These are phyloP conservation scores for Petaurus breviceps DNA, from an alignment of 2,113 vertebrate genomes.

Conservation along the genomic window DNA sequence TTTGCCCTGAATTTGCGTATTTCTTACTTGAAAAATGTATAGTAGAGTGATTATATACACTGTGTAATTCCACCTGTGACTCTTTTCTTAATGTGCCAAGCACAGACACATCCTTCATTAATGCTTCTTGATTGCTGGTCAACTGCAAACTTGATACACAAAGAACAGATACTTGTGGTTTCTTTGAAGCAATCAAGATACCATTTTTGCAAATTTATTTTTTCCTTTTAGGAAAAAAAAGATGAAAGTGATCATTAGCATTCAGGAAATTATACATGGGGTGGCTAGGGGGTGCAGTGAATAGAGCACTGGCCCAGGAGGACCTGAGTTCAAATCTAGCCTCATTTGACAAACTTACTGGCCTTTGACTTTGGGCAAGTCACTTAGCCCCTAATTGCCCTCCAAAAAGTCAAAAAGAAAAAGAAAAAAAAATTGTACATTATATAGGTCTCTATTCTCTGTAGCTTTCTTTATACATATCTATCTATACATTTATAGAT, in stretches of 20 bases:
- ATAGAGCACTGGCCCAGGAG: too few relatives aligned
- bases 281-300: too few relatives aligned
- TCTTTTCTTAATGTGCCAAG: neutral
- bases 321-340: too few relatives aligned
- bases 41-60: neutral
- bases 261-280: neutral
- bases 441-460: neutral
- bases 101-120: neutral
- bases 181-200: neutral
- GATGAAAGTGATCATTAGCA: neutral
- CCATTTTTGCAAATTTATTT: constrained; percentile 1
- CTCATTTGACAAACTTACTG: too few relatives aligned
- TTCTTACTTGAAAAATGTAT: neutral
- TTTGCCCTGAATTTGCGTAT: neutral
- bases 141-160: constrained; percentile 1
- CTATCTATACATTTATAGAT: neutral
- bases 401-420: too few relatives aligned
- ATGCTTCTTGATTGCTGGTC: constrained; percentile 24
- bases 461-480: neutral
- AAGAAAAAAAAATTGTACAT: too few relatives aligned
- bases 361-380: too few relatives aligned
- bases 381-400: too few relatives aligned
- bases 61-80: neutral
- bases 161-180: neutral
- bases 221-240: constrained; percentile 29